Conservation (phyloP, 2,888 invertebrate genomes). For the Pollenia amentaria region DNA sequence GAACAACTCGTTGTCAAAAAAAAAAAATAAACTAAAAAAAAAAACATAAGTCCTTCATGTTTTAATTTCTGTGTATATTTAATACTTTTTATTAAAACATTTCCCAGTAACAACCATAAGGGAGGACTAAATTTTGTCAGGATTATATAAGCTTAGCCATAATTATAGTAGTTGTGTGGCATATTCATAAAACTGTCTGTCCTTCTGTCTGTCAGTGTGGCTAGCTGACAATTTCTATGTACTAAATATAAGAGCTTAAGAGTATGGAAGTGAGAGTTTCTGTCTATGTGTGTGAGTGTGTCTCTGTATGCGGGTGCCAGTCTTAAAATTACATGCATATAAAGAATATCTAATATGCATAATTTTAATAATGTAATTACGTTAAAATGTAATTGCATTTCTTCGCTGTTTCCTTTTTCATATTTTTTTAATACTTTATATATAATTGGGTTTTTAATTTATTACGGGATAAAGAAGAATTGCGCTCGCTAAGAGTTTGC, state of each 20-base stretch:
- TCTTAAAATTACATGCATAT: slow-evolving; percentile 16
- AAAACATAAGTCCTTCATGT: slow-evolving; percentile 58
- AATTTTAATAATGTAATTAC: slow-evolving; percentile 84
- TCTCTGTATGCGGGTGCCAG: no score
- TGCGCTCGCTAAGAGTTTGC: background rate
- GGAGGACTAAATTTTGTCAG: slow-evolving; percentile 71
- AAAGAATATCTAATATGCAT: slow-evolving; percentile 73
- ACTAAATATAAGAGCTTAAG: slow-evolving; percentile 35
- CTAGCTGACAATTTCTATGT: slow-evolving; percentile 38
- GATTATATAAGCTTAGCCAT: slow-evolving; percentile 74
- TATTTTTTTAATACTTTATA: background rate
- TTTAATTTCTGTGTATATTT: slow-evolving; percentile 60
- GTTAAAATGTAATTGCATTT: slow-evolving; percentile 83
- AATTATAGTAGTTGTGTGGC: slow-evolving; percentile 68
- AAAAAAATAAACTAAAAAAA: background rate
- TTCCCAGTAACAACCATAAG: slow-evolving; percentile 63
- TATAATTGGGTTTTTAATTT: slow-evolving; percentile 28
- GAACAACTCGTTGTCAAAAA: slow-evolving; percentile 56
- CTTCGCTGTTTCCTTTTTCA: slow-evolving; percentile 32
- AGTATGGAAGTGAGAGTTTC: background rate
- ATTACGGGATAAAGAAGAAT: background rate
- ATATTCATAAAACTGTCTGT: slow-evolving; percentile 21
- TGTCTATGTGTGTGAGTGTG: background rate
- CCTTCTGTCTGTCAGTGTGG: background rate
- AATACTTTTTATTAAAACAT: slow-evolving; percentile 38